These are phyloP conservation scores for Corythornis madagascariensis DNA, from an alignment of 2,113 vertebrate species.

Conservation along the genomic window DNA sequence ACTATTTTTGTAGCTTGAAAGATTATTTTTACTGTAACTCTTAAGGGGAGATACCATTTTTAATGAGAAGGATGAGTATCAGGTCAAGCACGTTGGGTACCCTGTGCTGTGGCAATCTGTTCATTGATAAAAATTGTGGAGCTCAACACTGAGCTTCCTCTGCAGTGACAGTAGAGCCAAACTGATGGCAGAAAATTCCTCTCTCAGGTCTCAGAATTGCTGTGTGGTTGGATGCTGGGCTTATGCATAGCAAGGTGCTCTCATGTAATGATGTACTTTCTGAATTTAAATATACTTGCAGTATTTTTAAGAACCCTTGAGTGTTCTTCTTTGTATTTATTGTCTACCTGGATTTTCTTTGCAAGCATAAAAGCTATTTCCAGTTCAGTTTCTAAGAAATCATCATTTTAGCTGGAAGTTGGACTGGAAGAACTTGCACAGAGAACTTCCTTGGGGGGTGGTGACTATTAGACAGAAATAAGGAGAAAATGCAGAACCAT, in stretches of 20 bases:
- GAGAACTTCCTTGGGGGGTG: background rate
- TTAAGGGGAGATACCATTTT: background rate
- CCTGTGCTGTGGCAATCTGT: background rate
- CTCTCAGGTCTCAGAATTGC: background rate
- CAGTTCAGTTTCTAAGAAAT: background rate
- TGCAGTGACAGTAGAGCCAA: background rate
- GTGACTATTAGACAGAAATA: background rate
- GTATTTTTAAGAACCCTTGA: background rate
- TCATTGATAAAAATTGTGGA: background rate
- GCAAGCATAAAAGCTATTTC: background rate
- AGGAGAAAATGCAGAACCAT: background rate
- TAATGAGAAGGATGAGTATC: background rate
- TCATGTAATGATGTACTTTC: background rate
- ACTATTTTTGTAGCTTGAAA: background rate
- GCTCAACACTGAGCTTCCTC: background rate
- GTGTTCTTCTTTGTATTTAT: background rate
- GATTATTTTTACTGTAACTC: background rate
- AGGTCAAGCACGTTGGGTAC: background rate
- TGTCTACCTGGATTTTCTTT: background rate
- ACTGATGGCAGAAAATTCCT: background rate
- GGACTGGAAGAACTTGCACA: background rate
- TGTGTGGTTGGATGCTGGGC: background rate
- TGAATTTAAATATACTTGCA: background rate
- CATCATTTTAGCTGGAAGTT: background rate
- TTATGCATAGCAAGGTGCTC: background rate